Evolutionary conservation across 2,797 vertebrate genomes (phyloP), one percentile per base, ranked within the genome.

Genomic region (Gymnoscopelus braueri): DNA sequence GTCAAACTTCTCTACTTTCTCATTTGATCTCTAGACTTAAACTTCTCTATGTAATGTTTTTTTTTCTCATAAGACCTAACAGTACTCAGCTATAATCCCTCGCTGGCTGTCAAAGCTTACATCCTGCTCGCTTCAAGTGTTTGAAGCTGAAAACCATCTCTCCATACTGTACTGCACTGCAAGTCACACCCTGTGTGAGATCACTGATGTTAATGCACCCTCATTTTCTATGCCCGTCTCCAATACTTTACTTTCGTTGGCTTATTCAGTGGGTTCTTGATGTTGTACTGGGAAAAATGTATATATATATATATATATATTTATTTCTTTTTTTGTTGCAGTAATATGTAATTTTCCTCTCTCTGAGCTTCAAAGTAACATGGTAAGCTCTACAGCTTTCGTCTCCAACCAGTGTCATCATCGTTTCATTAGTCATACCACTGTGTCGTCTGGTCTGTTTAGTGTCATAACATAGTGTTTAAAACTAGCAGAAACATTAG

Each of bases 391-490:
- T 51, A 7, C 7, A 51, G 74, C 67, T 65, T 79, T 65, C 69
- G 60, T 84, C 72, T 82, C 78, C 81, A 72, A 81, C 67, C 47
- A 0, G 54, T 54, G 67, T 61, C 69, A 67, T 80, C 75, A 19
- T 54, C 2, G 1, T 69, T 82, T 83, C 79, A 84, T 88, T 83
- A 84, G 84, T 87, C 84, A 68, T 83, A 83, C 64, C 79, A 71
- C 73, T 72, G 81, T 85, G 88, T 81, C 87, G 79, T 82, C 77
- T n/a, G 73, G 39, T 55, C 65, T 79, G 69, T 84, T 84, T 80
- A 87, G 39, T 69, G 78, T 73, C 73, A 67, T 52, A 69, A 71
- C 53, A 32, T 57, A 67, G 75, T 60, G 79, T 82, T 89, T 83
- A 48, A 75, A 79, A 72, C 76, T 72, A 64, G 58, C 58, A 69